phyloP scores from a whole-genome alignment of 1,140 invertebrate species.

The Aphelenchoides fujianensis region DNA sequence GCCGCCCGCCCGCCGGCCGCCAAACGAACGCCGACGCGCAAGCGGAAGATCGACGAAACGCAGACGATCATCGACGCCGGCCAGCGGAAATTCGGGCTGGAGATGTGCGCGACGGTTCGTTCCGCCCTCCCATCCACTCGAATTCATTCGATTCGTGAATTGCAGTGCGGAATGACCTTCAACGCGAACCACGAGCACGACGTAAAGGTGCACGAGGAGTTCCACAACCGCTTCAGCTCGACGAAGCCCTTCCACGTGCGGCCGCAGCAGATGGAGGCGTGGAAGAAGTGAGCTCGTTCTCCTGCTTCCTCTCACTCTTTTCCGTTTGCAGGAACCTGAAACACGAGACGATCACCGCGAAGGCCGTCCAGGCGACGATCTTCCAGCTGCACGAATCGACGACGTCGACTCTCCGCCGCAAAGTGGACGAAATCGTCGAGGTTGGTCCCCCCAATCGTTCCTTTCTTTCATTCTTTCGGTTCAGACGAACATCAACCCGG shows the following conservation, averaged over 20 bases:
- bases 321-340: slow-evolving; percentile 17
- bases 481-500: slow-evolving; percentile 37
- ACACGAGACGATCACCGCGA: slow-evolving; percentile 14
- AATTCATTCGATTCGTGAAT: slow-evolving; percentile 4
- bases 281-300: slow-evolving; percentile 33
- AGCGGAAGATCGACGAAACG: neutral
- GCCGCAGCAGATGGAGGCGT: slow-evolving; percentile 25
- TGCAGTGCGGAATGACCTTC: slow-evolving; percentile 50
- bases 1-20: too few species aligned
- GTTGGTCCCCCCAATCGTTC: slow-evolving; percentile 27
- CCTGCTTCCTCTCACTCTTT: too few species aligned
- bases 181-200: slow-evolving; percentile 37
- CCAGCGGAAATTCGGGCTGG: slow-evolving; percentile 42
- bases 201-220: slow-evolving; percentile 28
- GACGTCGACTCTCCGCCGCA: slow-evolving; percentile 26
- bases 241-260: slow-evolving; percentile 37
- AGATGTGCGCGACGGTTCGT: slow-evolving; percentile 34
- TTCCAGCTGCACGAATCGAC: slow-evolving; percentile 30
- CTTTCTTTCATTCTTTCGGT: slow-evolving; percentile 19
- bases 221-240: slow-evolving; percentile 43
- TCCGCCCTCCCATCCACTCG: slow-evolving; percentile 17
- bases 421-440: slow-evolving; percentile 28
- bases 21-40: neutral
- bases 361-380: slow-evolving; percentile 26
- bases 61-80: slow-evolving; percentile 48